These are phyloP conservation scores for Parasteatoda tepidariorum DNA, from an alignment of 1,140 invertebrate species.

Conservation along the genomic window DNA sequence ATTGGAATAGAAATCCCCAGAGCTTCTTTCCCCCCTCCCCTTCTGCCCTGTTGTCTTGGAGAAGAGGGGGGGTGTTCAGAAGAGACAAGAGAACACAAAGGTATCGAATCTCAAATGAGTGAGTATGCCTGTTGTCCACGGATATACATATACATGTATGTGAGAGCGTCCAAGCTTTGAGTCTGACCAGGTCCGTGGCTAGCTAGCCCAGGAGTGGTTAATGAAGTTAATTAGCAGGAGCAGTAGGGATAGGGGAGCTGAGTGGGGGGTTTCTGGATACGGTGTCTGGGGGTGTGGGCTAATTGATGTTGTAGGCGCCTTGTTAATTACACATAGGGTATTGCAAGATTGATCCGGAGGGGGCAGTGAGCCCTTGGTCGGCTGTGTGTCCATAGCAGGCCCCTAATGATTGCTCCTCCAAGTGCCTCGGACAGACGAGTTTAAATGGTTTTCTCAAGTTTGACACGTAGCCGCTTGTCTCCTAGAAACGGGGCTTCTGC, in stretches of 20 bases:
- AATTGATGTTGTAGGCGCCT: constrained; percentile 60
- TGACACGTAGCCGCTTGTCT: constrained; percentile 27
- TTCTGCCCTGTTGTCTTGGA: neutral
- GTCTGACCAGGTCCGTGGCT: neutral
- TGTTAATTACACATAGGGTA: constrained; percentile 57
- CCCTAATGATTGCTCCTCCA: constrained; percentile 43
- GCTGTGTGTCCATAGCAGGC: no score
- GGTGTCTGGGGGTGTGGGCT: constrained; percentile 31
- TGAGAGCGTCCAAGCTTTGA: neutral
- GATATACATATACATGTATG: neutral
- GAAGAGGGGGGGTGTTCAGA: neutral
- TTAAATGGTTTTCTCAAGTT: constrained; percentile 54
- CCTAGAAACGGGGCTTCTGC: neutral
- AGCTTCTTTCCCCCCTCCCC: neutral
- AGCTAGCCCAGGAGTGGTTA: constrained; percentile 34
- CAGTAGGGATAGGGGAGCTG: neutral
- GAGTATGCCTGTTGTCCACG: neutral
- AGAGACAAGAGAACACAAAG: neutral
- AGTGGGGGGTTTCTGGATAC: neutral
- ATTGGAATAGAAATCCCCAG: neutral
- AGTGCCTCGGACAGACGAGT: constrained; percentile 48
- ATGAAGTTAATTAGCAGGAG: constrained; percentile 57
- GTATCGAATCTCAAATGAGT: neutral
- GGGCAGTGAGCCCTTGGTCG: constrained; percentile 1
- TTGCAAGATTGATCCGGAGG: constrained; percentile 44